phyloP scores from a whole-genome alignment of 2,888 invertebrate species.

The Folsomia manolachei region DNA sequence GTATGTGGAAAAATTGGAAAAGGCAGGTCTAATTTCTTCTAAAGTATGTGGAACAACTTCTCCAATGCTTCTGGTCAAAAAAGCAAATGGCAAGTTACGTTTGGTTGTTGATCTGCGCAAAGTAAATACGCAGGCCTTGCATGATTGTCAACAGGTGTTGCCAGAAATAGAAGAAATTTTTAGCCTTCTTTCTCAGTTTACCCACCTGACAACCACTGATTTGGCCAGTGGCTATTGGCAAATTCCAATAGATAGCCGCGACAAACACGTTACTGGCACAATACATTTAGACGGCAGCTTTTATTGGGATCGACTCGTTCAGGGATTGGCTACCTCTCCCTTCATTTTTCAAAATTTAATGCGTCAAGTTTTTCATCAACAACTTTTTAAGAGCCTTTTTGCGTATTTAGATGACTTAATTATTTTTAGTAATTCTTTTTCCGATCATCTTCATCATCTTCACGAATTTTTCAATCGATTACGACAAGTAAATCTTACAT shows the following conservation, averaged over 20 bases:
- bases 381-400: background rate
- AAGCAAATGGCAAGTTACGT: background rate
- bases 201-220: background rate
- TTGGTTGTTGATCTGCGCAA: background rate
- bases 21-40: background rate
- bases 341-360: conserved; percentile 1
- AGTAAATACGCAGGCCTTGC: background rate
- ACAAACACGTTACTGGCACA: background rate
- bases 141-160: background rate
- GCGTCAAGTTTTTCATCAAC: background rate
- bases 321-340: background rate
- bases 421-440: background rate
- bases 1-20: background rate
- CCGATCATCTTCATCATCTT: background rate
- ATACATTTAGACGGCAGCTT: background rate
- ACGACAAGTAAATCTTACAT: background rate
- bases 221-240: background rate
- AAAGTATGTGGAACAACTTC: background rate
- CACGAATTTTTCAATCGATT: background rate
- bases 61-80: background rate
- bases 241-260: background rate
- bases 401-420: background rate
- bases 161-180: background rate
- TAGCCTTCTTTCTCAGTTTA: background rate
- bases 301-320: background rate